These are phyloP conservation scores for Harpalus rufipes DNA, from an alignment of 2,888 invertebrate genomes.

Conservation along the genomic window DNA sequence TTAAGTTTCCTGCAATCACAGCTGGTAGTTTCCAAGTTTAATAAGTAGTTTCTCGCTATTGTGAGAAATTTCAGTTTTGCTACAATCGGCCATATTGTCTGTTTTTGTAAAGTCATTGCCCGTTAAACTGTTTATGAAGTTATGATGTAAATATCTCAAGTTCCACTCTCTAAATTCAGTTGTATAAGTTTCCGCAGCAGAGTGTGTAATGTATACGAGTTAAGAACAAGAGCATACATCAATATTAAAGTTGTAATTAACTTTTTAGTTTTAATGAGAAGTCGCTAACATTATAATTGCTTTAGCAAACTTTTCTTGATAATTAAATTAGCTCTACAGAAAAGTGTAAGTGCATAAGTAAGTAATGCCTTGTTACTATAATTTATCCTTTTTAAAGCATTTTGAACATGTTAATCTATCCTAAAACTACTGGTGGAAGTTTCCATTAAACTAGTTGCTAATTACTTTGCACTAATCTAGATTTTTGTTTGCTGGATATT, in stretches of 20 bases:
- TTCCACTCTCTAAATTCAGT: conserved; percentile 44
- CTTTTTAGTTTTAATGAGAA: conserved; percentile 61
- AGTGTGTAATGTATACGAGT: conserved; percentile 45
- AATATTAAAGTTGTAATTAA: conserved; percentile 56
- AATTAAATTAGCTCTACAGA: conserved; percentile 40
- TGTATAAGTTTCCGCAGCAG: conserved; percentile 34
- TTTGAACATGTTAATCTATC: not conserved
- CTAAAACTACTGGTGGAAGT: not conserved
- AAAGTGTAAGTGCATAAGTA: conserved; percentile 46
- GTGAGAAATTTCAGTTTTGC: conserved; percentile 40
- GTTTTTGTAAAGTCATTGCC: conserved; percentile 35
- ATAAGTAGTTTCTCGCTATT: conserved; percentile 3
- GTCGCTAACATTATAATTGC: conserved; percentile 49
- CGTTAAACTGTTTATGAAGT: conserved; percentile 28
- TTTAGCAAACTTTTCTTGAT: conserved; percentile 50
- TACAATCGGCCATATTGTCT: not conserved
- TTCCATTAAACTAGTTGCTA: not conserved
- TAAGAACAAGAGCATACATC: conserved; percentile 54
- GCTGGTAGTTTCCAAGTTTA: conserved; percentile 3
- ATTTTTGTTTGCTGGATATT: too few species aligned
- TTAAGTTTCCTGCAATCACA: not conserved
- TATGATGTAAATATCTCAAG: conserved; percentile 44
- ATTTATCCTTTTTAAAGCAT: not conserved
- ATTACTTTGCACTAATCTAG: not conserved
- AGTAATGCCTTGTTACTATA: conserved; percentile 6